Evolutionary conservation across 2,888 invertebrate genomes (phyloP).

Genomic region (Tiliacea citrago): DNA sequence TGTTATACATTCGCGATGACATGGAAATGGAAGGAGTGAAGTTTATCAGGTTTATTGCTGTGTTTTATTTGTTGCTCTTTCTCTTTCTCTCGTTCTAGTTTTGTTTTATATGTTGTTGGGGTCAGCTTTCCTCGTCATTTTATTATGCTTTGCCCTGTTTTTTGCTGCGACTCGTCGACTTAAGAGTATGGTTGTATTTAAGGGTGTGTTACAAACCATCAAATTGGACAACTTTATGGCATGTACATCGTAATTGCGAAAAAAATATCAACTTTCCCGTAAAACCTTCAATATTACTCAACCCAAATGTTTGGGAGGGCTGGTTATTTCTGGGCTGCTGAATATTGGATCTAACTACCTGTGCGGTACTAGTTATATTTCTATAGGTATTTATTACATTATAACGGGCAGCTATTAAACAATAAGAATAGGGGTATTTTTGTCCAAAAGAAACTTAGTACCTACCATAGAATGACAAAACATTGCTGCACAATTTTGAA

Average conservation of each 20-base stretch:
- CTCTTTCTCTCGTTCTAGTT: conserved; percentile 3
- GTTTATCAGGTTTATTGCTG: conserved; percentile 28
- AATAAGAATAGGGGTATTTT: fast-evolving
- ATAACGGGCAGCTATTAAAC: neutral
- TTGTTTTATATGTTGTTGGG: neutral
- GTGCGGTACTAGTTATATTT: neutral
- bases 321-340: too few relatives aligned
- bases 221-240: too few relatives aligned
- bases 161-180: neutral
- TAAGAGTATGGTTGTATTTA: neutral
- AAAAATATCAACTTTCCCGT: too few relatives aligned
- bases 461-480: neutral
- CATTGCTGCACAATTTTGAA: neutral
- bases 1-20: conserved; percentile 48
- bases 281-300: too few relatives aligned
- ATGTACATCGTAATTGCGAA: too few relatives aligned
- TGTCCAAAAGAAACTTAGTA: neutral
- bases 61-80: conserved; percentile 19
- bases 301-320: too few relatives aligned
- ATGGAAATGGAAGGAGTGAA: conserved; percentile 31
- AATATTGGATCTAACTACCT: neutral
- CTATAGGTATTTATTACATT: neutral
- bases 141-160: neutral
- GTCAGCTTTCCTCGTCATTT: neutral
- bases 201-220: too few relatives aligned